These are phyloP conservation scores for Psilanteris sp. DNA, from an alignment of 1,140 invertebrate genomes.

Conservation along the genomic window DNA sequence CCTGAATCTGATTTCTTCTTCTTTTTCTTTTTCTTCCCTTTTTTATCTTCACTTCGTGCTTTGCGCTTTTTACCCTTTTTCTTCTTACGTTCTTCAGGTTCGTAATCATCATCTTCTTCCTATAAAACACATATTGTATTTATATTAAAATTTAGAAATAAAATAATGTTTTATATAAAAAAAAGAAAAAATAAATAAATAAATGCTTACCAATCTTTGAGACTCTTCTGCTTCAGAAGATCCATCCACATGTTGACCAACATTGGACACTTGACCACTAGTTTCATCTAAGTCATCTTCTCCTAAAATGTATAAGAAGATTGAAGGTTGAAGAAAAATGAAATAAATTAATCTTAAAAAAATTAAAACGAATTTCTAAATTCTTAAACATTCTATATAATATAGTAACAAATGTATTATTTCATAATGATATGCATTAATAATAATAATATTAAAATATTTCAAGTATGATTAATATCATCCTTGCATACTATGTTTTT, in stretches of 20 bases:
- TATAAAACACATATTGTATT: slow-evolving; percentile 68
- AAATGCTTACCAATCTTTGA: slow-evolving; percentile 73
- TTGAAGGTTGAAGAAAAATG: too few species aligned
- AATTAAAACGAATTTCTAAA: too few species aligned
- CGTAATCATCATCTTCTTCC: slow-evolving; percentile 92
- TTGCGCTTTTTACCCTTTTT: slow-evolving; percentile 96
- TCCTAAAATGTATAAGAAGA: slow-evolving; percentile 78
- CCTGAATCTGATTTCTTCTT: slow-evolving; percentile 95
- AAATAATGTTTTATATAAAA: too few species aligned
- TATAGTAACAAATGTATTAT: too few species aligned
- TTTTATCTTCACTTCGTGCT: slow-evolving; percentile 91
- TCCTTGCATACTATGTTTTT: too few species aligned
- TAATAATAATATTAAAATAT: too few species aligned
- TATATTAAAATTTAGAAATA: slow-evolving; percentile 6
- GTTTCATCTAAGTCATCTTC: slow-evolving; percentile 85
- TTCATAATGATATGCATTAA: too few species aligned
- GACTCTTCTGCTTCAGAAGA: slow-evolving; percentile 87
- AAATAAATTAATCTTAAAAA: too few species aligned
- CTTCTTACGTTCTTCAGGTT: slow-evolving; percentile 91
- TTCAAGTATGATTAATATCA: too few species aligned
- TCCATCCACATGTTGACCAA: slow-evolving; percentile 81
- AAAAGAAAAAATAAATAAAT: not conserved
- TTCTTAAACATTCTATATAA: too few species aligned
- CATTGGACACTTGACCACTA: slow-evolving; percentile 79
- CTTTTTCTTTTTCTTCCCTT: slow-evolving; percentile 95